Percentiles rank a stretch among this genome's conserved stretches.
Conservation (phyloP, 2,888 invertebrate species). For the Andricus quercusramuli region DNA sequence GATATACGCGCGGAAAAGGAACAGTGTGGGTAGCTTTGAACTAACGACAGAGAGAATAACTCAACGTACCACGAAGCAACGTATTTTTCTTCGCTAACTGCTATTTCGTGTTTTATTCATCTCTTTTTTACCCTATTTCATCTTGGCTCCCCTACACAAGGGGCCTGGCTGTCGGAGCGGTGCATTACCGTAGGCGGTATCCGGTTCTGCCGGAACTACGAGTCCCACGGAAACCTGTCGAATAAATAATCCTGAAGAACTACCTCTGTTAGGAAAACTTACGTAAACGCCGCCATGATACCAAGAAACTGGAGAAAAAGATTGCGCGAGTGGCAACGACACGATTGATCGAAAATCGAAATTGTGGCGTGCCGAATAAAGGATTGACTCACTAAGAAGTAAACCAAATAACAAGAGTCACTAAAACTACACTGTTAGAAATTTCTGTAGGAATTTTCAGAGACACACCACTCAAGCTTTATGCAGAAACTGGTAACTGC, state of each 20-base stretch:
- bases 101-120: slow-evolving; percentile 73
- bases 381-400: background rate
- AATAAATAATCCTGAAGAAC: slow-evolving; percentile 74
- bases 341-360: slow-evolving; percentile 35
- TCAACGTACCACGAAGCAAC: slow-evolving; percentile 65
- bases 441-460: too few relatives aligned
- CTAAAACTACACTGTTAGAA: too few relatives aligned
- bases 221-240: slow-evolving; percentile 72
- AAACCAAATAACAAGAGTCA: background rate
- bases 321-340: slow-evolving; percentile 45
- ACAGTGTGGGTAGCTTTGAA: slow-evolving; percentile 60
- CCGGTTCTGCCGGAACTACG: slow-evolving; percentile 69
- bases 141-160: slow-evolving; percentile 60
- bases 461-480: too few relatives aligned
- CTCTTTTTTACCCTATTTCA: slow-evolving; percentile 70
- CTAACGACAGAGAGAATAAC: slow-evolving; percentile 70
- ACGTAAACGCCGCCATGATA: slow-evolving; percentile 60
- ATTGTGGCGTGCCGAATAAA: background rate
- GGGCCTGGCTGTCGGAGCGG: slow-evolving; percentile 58
- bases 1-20: slow-evolving; percentile 50
- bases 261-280: slow-evolving; percentile 63
- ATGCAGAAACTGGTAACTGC: too few relatives aligned
- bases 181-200: slow-evolving; percentile 72
- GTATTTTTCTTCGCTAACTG: slow-evolving; percentile 73
- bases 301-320: slow-evolving; percentile 51